phyloP scores from a whole-genome alignment of 92 coral and sea anemone genomes.

The Phenganax subtilis region DNA sequence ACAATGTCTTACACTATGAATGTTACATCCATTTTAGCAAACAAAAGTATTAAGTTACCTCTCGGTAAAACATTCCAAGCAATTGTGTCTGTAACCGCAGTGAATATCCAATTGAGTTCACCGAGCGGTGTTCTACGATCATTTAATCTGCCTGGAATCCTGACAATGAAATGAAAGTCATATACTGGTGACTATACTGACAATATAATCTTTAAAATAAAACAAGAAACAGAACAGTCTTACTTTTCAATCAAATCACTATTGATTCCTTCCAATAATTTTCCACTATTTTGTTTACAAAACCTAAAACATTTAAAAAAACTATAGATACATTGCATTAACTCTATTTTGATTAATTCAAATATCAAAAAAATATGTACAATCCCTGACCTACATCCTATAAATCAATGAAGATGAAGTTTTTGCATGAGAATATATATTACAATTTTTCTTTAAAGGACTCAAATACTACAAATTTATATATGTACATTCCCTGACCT shows the following conservation, averaged over 20 bases:
- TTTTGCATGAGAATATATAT: not conserved
- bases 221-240: conserved; percentile 20
- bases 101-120: conserved; percentile 93
- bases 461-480: not conserved
- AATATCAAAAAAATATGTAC: not conserved
- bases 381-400: not conserved
- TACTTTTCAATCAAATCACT: conserved; percentile 88
- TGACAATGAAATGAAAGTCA: conserved; percentile 9
- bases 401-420: too few relatives aligned
- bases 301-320: conserved; percentile 55
- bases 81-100: conserved; percentile 97
- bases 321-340: not conserved
- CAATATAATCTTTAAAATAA: not conserved
- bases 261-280: conserved; percentile 76
- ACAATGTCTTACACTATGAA: too few relatives aligned
- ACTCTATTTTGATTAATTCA: not conserved
- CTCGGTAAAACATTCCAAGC: conserved; percentile 97
- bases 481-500: not conserved
- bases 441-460: not conserved
- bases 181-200: not conserved
- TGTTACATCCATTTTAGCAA: not conserved
- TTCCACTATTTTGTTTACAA: conserved; percentile 89
- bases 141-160: conserved; percentile 95
- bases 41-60: conserved; percentile 45
- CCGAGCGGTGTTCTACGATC: conserved; percentile 97